These are phyloP conservation scores for Typhlichthys eigenmanni DNA, from an alignment of 2,797 vertebrate species.

Conservation along the genomic window DNA sequence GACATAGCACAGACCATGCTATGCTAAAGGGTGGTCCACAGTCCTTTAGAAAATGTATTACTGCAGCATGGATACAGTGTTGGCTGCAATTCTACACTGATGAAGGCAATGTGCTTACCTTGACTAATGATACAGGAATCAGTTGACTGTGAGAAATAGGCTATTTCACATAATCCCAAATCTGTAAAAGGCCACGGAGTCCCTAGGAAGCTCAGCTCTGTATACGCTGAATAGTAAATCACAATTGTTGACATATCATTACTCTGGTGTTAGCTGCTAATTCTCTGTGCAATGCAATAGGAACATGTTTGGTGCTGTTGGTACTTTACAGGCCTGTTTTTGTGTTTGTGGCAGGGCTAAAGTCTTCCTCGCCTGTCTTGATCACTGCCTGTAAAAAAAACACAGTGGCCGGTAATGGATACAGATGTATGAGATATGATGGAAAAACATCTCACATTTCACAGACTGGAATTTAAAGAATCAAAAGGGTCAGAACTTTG, in stretches of 20 bases:
- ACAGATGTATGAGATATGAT: slow-evolving; percentile 40
- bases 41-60: slow-evolving; percentile 20
- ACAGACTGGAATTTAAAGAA: slow-evolving; percentile 58
- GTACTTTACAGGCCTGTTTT: slow-evolving; percentile 26
- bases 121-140: neutral
- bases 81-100: slow-evolving; percentile 10
- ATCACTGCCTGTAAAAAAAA: slow-evolving; percentile 48
- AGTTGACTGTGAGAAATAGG: no score
- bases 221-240: slow-evolving; percentile 29
- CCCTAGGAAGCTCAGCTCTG: slow-evolving; percentile 16
- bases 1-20: slow-evolving; percentile 32
- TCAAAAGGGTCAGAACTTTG: slow-evolving; percentile 53
- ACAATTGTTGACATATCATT: slow-evolving; percentile 41
- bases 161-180: no score
- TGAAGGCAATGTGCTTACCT: slow-evolving; percentile 26
- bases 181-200: neutral
- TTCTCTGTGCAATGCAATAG: slow-evolving; percentile 27
- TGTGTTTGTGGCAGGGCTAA: slow-evolving; percentile 49
- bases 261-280: slow-evolving; percentile 42
- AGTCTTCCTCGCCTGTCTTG: slow-evolving; percentile 22
- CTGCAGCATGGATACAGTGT: slow-evolving; percentile 4
- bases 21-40: slow-evolving; percentile 28
- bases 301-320: slow-evolving; percentile 29
- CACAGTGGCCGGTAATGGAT: slow-evolving; percentile 46
- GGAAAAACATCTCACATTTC: slow-evolving; percentile 58